Evolutionary conservation across 2,888 invertebrate species (phyloP), one percentile per base, ranked within the genome.

Genomic region (Tethea ocularis): DNA sequence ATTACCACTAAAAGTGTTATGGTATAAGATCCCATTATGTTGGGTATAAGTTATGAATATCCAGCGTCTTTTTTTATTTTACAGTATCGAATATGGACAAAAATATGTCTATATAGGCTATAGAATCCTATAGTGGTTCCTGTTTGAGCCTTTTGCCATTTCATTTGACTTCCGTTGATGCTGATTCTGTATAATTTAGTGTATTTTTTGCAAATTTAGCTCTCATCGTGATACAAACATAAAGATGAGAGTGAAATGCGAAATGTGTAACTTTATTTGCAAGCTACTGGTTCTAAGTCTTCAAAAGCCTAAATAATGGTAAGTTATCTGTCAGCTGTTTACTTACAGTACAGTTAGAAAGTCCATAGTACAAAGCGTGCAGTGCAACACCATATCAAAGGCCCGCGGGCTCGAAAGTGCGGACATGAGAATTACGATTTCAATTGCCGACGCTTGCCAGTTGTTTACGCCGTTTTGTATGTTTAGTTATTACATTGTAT

Each of bases 401-500:
- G 75, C 80, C 81, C 58, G 68, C 57, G 75, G 81, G 75, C 69
- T 74, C 67, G 82, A 83, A 82, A 84, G 82, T 80, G 78, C 78
- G 73, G 77, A 82, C 76, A 76, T 76, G 74, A 73, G 75, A 77
- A 80, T 78, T 79, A 77, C 80, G 68, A 75, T 81, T 81, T 80
- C 82, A 82, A 82, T 81, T 80, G 77, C 71, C 61, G 38, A 64
- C 68, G 67, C 66, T 74, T 69, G 64, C 64, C 58, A 57, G 63
- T 66, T 63, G 58, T 58, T 58, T 53, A 58, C 53, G 29, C 53
- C 41, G 41, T 41, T 58, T 41, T 54, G 58, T 58, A 54, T 54
- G 54, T 58, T 58, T 58, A 33, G 17, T 29, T 53, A 17, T 26
- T 20, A 22, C 22, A 20, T 54, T 33, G 33, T 54, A 20, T 54